Evolutionary conservation across 2,113 vertebrate genomes (phyloP).

Genomic region (Camarhynchus parvulus): DNA sequence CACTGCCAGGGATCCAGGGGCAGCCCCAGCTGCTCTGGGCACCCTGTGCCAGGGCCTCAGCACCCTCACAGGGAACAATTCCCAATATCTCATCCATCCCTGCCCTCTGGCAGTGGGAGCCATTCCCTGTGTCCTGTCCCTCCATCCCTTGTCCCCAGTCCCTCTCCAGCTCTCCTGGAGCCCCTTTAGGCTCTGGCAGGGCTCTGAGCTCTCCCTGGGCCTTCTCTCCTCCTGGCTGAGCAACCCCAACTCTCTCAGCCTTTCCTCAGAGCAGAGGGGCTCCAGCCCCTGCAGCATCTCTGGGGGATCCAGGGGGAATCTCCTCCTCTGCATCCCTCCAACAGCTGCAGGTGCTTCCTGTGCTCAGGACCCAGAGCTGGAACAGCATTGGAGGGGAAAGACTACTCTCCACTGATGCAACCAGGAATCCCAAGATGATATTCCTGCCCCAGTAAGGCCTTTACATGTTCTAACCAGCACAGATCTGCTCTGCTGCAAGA

Average conservation of each 20-base stretch:
- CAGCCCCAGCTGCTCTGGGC: not conserved
- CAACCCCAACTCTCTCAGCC: not conserved
- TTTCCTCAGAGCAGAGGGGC: not conserved
- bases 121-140: not conserved
- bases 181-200: fast-evolving
- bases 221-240: not conserved
- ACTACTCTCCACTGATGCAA: fast-evolving
- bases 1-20: not conserved
- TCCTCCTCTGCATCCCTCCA: not conserved
- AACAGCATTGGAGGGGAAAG: fast-evolving
- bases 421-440: not conserved
- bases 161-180: not conserved
- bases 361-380: not conserved
- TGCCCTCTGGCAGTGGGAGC: not conserved
- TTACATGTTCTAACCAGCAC: not conserved
- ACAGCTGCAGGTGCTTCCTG: not conserved
- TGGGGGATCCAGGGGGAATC: no score
- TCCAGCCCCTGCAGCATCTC: not conserved
- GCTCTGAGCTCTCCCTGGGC: fast-evolving
- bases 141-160: fast-evolving
- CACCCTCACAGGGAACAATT: not conserved
- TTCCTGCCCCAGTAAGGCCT: not conserved
- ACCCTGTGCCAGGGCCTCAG: not conserved
- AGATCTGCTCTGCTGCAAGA: not conserved
- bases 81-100: fast-evolving